Base-by-base conservation (phyloP, 2,888 invertebrate genomes). In the Tipula confusa region DNA sequence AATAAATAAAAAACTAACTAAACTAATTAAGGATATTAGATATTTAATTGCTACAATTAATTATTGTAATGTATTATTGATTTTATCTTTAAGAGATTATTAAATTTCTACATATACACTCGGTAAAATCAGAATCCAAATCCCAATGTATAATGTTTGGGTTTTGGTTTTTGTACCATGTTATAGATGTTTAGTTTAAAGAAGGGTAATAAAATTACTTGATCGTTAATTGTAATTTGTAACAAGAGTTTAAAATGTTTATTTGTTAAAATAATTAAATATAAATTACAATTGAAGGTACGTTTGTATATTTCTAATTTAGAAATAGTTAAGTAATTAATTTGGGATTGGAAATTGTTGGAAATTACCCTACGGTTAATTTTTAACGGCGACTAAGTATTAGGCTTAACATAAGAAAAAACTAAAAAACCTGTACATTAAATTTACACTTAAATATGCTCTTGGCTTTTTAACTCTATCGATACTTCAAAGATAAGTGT, bases 21-120 rank as follows among this genome's bases (percentile, higher is more conserved):
- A 64, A 64, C 64, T 64, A 64, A 64, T 64, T 64, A 64, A 64
- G 64, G 64, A 64, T 24, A 64, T 64, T 64, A 64, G 64, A 64
- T 64, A 64, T 64, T 64, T 64, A 64, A 64, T 64, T 64, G 64
- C 64, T 64, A 64, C 24, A 64, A 64, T 64, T 64, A 64, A 64
- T 64, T 64, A 64, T 64, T 64, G 64, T 24, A 64, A 64, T 9
- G 24, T 64, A 24, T 18, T 64, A 64, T 64, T 64, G 64, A 64
- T 64, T 64, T 64, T 64, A 64, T 64, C 64, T 64, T 64, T 24
- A 43, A 43, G 64, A 64, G 64, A 64, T 64, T 64, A 24, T 64
- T 2, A 64, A 64, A 64, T 64, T n/a, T 64, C 11, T 38, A 31
- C 15, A 64, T 24, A 64, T 64, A 24, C 24, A 24, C 64, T 64